Evolutionary conservation across 2,888 invertebrate genomes (phyloP).

Genomic region (Empis livida): DNA sequence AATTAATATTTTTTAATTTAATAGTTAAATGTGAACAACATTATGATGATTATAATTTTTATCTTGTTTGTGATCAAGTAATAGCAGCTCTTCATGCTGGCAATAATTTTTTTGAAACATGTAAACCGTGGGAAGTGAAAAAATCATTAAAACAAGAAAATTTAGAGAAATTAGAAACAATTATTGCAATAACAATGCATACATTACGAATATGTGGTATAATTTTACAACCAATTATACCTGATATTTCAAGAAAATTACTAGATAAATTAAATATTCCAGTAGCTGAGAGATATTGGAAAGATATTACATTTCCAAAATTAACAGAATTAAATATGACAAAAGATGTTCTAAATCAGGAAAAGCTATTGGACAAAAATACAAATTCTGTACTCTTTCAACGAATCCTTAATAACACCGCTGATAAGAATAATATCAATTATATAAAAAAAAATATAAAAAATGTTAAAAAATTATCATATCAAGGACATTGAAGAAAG

Average conservation of each 20-base stretch:
- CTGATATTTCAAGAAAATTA: conserved; percentile 51
- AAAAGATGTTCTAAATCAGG: background rate
- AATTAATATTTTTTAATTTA: too few relatives aligned
- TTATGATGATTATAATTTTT: conserved; percentile 66
- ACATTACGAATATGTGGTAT: conserved; percentile 66
- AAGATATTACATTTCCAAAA: conserved; percentile 27
- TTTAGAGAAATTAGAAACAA: conserved; percentile 48
- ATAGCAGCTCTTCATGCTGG: conserved; percentile 61
- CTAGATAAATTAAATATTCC: conserved; percentile 54
- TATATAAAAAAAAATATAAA: too few relatives aligned
- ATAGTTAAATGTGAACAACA: conserved; percentile 49
- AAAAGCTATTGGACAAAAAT: background rate
- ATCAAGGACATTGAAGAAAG: too few relatives aligned
- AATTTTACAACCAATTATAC: conserved; percentile 75
- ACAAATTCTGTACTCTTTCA: background rate
- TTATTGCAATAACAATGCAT: conserved; percentile 76
- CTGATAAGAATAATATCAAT: too few relatives aligned
- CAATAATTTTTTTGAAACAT: conserved; percentile 75
- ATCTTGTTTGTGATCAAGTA: conserved; percentile 67
- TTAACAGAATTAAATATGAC: background rate
- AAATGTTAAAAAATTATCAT: too few relatives aligned
- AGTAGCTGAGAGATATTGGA: conserved; percentile 38
- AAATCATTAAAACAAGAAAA: conserved; percentile 38
- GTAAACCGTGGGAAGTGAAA: conserved; percentile 79
- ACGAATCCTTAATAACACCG: background rate